Conservation (phyloP, 1,140 invertebrate genomes). For the Papilio polytes region DNA sequence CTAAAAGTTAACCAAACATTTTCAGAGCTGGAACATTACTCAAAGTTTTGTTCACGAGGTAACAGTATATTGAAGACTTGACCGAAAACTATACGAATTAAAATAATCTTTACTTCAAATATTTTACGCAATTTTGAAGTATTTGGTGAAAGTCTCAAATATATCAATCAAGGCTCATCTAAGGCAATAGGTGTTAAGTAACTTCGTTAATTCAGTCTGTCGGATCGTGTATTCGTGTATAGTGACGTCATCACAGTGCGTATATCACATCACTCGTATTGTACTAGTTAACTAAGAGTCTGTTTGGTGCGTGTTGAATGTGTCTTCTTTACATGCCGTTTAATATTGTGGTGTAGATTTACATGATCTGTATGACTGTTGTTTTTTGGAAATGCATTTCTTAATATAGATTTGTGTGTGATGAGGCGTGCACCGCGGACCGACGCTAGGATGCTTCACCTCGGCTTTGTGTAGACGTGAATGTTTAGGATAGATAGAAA, state of each 20-base stretch:
- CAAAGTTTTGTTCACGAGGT: too few species aligned
- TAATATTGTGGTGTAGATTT: slow-evolving; percentile 69
- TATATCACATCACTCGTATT: slow-evolving; percentile 51
- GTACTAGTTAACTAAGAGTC: slow-evolving; percentile 62
- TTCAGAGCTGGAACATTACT: too few species aligned
- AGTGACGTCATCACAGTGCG: slow-evolving; percentile 8
- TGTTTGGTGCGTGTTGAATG: slow-evolving; percentile 78
- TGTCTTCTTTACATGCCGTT: slow-evolving; percentile 79
- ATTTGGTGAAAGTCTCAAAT: too few species aligned
- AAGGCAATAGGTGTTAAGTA: too few species aligned
- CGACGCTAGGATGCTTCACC: slow-evolving; percentile 71
- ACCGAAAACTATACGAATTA: too few species aligned
- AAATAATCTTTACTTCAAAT: too few species aligned
- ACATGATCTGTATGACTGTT: slow-evolving; percentile 73
- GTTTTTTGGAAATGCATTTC: slow-evolving; percentile 79
- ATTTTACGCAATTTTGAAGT: too few species aligned
- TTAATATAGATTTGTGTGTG: slow-evolving; percentile 72
- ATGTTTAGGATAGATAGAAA: not conserved
- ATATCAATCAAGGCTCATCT: too few species aligned
- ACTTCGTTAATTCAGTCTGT: slow-evolving; percentile 44
- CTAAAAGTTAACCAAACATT: too few species aligned
- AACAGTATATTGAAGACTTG: too few species aligned
- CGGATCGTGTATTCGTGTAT: slow-evolving; percentile 44
- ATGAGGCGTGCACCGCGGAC: slow-evolving; percentile 78
- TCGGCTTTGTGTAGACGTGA: not conserved